Evolutionary conservation across 2,113 vertebrate genomes (phyloP), one percentile per base, ranked within the genome.

Genomic region (Mystacornis crossleyi): DNA sequence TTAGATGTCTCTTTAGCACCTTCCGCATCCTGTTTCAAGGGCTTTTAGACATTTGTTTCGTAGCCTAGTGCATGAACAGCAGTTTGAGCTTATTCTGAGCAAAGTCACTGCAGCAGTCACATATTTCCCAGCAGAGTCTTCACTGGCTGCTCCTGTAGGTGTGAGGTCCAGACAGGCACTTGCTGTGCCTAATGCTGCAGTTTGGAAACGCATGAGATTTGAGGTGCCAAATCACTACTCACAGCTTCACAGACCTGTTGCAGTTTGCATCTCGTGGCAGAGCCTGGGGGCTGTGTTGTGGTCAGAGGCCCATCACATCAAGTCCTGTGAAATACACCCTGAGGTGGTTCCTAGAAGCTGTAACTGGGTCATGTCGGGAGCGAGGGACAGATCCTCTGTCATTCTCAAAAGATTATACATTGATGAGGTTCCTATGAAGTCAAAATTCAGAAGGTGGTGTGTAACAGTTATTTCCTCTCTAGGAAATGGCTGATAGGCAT

Each of bases 341-440:
- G 25, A 73, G 45, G 8, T 3, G 3, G 25, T 18, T 81, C 50
- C 81, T 69, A 26, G 50, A 20, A 51, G 20, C 58, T 81, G 2
- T 18, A 38, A 21, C 8, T 12, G 3, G 7, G 51, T 94, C 12
- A 18, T 0, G 1, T 5, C 0, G 0, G 6, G 42, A 86, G 20
- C 0, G 0, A 29, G 19, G 23, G 15, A 88, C 14, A 70, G 47
- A 58, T 5, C 9, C 3, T 75, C 54, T 83, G 67, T 6, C 25
- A 38, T 33, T 70, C 48, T 50, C 6, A 3, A 12, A 36, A 42
- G 24, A 73, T 47, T 62, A 54, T 47, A 53, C 54, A 54, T 24
- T 48, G 45, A 4, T 21, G 17, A 84, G 11, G 11, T 43, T 81
- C 43, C 31, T 78, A 4, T 9, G n/a, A 60, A 78, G 53, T 64